Base-by-base conservation (phyloP, 1,140 invertebrate genomes). In the Zaprionus kolodkinae region DNA sequence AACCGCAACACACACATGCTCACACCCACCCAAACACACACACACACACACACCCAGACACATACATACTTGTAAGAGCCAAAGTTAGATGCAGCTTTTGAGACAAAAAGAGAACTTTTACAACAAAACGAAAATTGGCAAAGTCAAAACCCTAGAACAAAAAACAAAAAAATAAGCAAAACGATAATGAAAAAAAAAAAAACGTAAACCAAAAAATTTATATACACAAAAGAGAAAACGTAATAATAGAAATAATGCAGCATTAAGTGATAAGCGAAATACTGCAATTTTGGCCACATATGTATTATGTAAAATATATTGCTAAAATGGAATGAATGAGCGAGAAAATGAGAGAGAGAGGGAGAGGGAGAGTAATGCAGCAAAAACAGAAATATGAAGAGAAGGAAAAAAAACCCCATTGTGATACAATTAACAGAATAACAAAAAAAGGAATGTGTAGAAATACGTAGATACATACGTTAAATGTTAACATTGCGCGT, bases 21-120 rank as follows among this genome's bases (percentile, higher is more conserved):
- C 43, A 70, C 62, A 65, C 50, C 50, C 56, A 64, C 38, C 60
- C 50, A 71, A 21, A 71, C 27, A 54, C 10, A 55, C 30, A 61
- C 48, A 52, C 10, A 48, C 30, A 65, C 25, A 75, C n/a, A 60
- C 64, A 70, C 57, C 63, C 25, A 52, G 45, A 72, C 11, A 78
- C 48, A 43, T 52, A 73, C 72, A 77, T 83, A 83, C 76, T 72
- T 72, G 72, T 78, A 84, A 84, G 68, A 66, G 80, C 80, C 80
- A 83, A 83, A 76, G 68, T 84, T 76, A 84, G 72, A 71, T 61
- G 78, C 78, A 60, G 64, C 68, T 76, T 80, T 75, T 79, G 52
- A 66, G 67, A 21, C 36, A 50, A 72, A 15, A 40, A 43, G n/a
- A 61, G 12, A 61, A 27, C 38, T 65, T 75, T 61, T 27, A 68